Conservation (phyloP, 1,140 invertebrate species). For the Macrotrachela quadricornifera region DNA sequence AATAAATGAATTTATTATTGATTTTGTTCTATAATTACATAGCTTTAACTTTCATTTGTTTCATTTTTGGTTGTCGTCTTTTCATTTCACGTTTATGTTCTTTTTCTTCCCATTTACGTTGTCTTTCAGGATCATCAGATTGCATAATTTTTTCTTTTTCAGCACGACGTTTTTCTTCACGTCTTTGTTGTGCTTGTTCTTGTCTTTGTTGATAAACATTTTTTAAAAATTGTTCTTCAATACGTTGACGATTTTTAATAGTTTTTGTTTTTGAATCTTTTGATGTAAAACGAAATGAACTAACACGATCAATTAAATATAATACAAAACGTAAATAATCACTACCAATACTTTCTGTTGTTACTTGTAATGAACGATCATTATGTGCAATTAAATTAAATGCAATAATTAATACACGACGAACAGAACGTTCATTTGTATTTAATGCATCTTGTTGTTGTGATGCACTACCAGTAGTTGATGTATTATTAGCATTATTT, state of each 20-base stretch:
- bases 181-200: constrained; percentile 55
- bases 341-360: too few species aligned
- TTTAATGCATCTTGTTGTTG: too few species aligned
- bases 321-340: constrained; percentile 45
- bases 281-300: constrained; percentile 55
- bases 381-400: too few species aligned
- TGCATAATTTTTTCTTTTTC: constrained; percentile 57
- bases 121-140: constrained; percentile 89
- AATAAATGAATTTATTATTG: too few species aligned
- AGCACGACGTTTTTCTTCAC: constrained; percentile 61
- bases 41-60: constrained; percentile 78
- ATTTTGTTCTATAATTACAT: neutral
- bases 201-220: constrained; percentile 71
- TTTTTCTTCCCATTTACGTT: constrained; percentile 73
- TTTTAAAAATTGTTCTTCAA: constrained; percentile 75
- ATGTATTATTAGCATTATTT: too few species aligned
- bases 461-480: too few species aligned
- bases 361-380: too few species aligned
- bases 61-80: constrained; percentile 83
- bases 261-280: constrained; percentile 76
- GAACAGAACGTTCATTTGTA: too few species aligned
- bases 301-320: constrained; percentile 71
- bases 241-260: constrained; percentile 69
- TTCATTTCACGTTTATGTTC: constrained; percentile 78
- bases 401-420: too few species aligned